Evolutionary conservation across 2,797 vertebrate species (phyloP).

Genomic region (Pseudopleuronectes americanus): DNA sequence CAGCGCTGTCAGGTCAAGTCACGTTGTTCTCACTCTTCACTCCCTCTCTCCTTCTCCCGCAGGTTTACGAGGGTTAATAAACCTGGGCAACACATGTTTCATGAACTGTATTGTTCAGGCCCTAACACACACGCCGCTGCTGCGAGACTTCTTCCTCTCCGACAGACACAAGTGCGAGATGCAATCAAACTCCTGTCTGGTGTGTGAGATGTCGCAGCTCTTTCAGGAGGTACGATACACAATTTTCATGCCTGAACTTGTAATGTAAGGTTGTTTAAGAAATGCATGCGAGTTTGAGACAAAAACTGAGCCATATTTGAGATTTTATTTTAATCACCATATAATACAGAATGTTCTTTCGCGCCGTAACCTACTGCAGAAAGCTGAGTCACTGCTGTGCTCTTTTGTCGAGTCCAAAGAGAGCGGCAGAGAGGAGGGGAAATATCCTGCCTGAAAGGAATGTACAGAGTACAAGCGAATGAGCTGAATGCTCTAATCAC

Average conservation of each 20-base stretch:
- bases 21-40: slow-evolving; percentile 16
- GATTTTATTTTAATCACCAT: slow-evolving; percentile 11
- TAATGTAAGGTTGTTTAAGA: slow-evolving; percentile 4
- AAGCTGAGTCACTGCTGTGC: slow-evolving; percentile 64
- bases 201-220: slow-evolving; percentile 98
- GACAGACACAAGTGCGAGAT: slow-evolving; percentile 98
- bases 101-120: slow-evolving; percentile 99
- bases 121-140: slow-evolving; percentile 96
- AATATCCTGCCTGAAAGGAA: slow-evolving; percentile 55
- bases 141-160: slow-evolving; percentile 98
- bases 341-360: slow-evolving; percentile 42
- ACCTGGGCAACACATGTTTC: slow-evolving; percentile 99
- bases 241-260: slow-evolving; percentile 2
- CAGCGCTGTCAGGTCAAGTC: slow-evolving; percentile 4
- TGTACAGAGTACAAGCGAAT: slow-evolving; percentile 38
- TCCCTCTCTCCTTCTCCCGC: slow-evolving; percentile 36
- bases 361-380: slow-evolving; percentile 35
- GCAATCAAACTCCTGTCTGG: slow-evolving; percentile 98
- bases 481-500: slow-evolving; percentile 31
- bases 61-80: slow-evolving; percentile 98
- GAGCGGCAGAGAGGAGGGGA: slow-evolving; percentile 31
- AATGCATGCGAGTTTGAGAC: slow-evolving; percentile 1
- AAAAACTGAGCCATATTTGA: slow-evolving; percentile 2
- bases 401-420: slow-evolving; percentile 49
- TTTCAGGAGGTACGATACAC: slow-evolving; percentile 92